phyloP scores from a whole-genome alignment of 2,888 invertebrate genomes.

The Drosophila percnosoma region DNA sequence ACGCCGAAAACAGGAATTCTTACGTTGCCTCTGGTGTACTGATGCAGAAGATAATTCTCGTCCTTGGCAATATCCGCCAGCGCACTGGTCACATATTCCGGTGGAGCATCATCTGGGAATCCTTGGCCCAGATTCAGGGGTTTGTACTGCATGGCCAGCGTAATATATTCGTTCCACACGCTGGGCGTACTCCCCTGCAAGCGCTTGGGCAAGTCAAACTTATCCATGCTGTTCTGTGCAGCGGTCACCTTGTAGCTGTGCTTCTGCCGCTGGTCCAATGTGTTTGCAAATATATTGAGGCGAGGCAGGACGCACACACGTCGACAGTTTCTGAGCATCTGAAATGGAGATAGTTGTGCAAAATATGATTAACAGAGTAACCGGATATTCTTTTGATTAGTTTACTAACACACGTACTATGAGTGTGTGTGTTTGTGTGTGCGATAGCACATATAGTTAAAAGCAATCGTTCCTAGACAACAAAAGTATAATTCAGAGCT shows the following conservation, averaged over 20 bases:
- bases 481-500: conserved; percentile 1
- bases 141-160: conserved; percentile 92
- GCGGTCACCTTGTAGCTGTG: conserved; percentile 10
- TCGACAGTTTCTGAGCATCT: conserved; percentile 71
- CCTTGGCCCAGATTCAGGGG: conserved; percentile 98
- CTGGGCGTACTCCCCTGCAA: conserved; percentile 84
- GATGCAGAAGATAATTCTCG: conserved; percentile 92
- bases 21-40: conserved; percentile 98
- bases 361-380: conserved; percentile 2
- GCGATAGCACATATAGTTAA: conserved; percentile 40
- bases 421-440: conserved; percentile 5
- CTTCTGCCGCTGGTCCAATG: not conserved
- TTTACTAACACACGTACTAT: conserved; percentile 24
- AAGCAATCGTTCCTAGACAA: conserved; percentile 37
- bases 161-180: conserved; percentile 93
- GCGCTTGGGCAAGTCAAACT: conserved; percentile 83
- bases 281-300: conserved; percentile 5
- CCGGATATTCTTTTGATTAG: conserved; percentile 25
- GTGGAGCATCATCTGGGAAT: conserved; percentile 96
- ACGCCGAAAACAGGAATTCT: conserved; percentile 83
- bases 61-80: conserved; percentile 89
- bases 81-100: conserved; percentile 92
- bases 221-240: conserved; percentile 73
- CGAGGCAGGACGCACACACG: conserved; percentile 30
- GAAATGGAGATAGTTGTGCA: conserved; percentile 15